Conservation (phyloP, 2,888 invertebrate species). For the Pomacea canaliculata region DNA sequence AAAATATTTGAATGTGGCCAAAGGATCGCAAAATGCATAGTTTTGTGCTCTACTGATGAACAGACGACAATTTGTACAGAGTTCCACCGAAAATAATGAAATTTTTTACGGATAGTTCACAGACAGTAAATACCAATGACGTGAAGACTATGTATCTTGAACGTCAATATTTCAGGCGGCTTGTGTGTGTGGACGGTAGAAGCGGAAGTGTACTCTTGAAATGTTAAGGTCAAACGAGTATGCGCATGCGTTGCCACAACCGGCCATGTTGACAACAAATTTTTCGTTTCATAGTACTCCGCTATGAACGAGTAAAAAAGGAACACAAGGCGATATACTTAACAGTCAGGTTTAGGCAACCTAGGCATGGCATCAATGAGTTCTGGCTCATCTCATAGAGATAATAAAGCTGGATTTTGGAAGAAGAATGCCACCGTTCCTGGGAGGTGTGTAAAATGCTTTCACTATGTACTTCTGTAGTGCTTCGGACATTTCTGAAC, state of each 20-base stretch:
- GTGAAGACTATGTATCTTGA: too few relatives aligned
- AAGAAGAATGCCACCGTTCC: conserved; percentile 56
- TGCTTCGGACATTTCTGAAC: too few relatives aligned
- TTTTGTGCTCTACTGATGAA: too few relatives aligned
- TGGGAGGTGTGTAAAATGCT: conserved; percentile 47
- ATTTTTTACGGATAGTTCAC: too few relatives aligned
- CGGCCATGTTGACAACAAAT: conserved; percentile 59
- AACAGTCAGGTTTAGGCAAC: background rate
- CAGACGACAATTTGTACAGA: too few relatives aligned
- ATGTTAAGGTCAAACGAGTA: conserved; percentile 14
- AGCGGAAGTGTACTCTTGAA: too few relatives aligned
- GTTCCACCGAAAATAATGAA: too few relatives aligned
- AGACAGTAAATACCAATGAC: too few relatives aligned
- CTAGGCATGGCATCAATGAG: conserved; percentile 47
- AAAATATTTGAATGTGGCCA: too few relatives aligned
- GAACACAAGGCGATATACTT: background rate
- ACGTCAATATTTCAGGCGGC: too few relatives aligned
- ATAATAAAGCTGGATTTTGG: conserved; percentile 54
- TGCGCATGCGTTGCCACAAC: conserved; percentile 32
- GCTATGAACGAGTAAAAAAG: background rate
- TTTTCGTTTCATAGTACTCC: conserved; percentile 12
- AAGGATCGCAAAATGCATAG: too few relatives aligned
- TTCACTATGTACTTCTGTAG: background rate
- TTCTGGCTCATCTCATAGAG: conserved; percentile 42
- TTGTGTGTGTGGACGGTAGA: too few relatives aligned